phyloP scores from a whole-genome alignment of 2,113 vertebrate species.

The Callithrix jacchus region DNA sequence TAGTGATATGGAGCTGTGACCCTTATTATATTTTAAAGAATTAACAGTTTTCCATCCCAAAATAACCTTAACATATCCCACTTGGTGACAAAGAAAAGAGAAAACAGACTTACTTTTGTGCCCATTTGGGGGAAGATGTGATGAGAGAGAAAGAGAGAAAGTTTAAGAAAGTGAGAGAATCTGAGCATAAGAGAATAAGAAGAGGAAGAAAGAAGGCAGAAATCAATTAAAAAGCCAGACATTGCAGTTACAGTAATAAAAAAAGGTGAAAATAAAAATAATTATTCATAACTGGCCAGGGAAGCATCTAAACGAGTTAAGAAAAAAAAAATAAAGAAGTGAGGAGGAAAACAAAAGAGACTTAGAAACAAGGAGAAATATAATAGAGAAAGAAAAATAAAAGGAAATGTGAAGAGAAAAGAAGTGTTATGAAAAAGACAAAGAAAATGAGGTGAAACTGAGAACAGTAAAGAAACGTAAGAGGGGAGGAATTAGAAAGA shows the following conservation, averaged over 20 bases:
- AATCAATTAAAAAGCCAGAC: background rate
- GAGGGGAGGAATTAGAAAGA: background rate
- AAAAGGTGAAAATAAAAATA: background rate
- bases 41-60: background rate
- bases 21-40: background rate
- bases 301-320: background rate
- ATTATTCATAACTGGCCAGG: background rate
- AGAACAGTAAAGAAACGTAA: background rate
- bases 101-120: background rate
- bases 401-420: background rate
- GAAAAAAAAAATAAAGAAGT: background rate
- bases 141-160: background rate
- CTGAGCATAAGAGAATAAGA: background rate
- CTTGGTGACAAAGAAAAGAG: background rate
- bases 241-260: background rate
- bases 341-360: background rate
- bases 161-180: background rate
- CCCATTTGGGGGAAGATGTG: background rate
- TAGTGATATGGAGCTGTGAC: background rate
- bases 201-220: background rate
- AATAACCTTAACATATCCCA: background rate
- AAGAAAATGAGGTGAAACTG: background rate
- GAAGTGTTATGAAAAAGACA: background rate
- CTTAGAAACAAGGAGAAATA: background rate
- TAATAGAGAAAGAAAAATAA: background rate